phyloP scores from a whole-genome alignment of 2,888 invertebrate genomes.

The Campoplex capitator region DNA sequence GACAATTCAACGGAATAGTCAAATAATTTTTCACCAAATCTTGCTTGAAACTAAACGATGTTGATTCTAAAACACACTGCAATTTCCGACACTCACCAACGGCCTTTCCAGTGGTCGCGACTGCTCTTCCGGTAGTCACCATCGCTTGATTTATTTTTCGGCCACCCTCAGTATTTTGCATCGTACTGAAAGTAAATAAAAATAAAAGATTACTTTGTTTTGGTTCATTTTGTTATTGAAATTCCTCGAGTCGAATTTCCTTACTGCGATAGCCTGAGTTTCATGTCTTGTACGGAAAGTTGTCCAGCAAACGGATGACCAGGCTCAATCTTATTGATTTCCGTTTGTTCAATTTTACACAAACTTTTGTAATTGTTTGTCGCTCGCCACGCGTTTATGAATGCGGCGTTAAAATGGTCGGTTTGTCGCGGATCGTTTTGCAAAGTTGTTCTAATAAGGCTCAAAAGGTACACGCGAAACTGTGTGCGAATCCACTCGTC shows the following conservation, averaged over 20 bases:
- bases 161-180: slow-evolving; percentile 97
- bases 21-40: neutral
- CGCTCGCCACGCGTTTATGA: slow-evolving; percentile 93
- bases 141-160: slow-evolving; percentile 97
- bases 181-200: slow-evolving; percentile 88
- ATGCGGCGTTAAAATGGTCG: slow-evolving; percentile 95
- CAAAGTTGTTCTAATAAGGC: slow-evolving; percentile 92
- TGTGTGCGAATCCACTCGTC: slow-evolving; percentile 99
- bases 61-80: neutral
- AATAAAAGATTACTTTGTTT: slow-evolving; percentile 16
- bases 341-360: slow-evolving; percentile 86
- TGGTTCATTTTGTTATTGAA: neutral
- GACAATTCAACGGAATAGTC: neutral
- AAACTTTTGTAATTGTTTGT: slow-evolving; percentile 96
- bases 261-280: slow-evolving; percentile 95
- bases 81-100: slow-evolving; percentile 86
- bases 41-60: neutral
- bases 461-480: slow-evolving; percentile 94
- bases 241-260: slow-evolving; percentile 80
- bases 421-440: slow-evolving; percentile 91
- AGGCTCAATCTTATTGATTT: slow-evolving; percentile 85
- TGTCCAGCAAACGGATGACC: slow-evolving; percentile 98
- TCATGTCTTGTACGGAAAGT: slow-evolving; percentile 97
- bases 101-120: slow-evolving; percentile 91
- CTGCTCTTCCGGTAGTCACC: slow-evolving; percentile 95